A percentile compares a stretch with the other conserved stretches of the same genome.
These are phyloP conservation scores for Drosophila ambigua DNA, from an alignment of 1,140 invertebrate genomes.

Conservation along the genomic window DNA sequence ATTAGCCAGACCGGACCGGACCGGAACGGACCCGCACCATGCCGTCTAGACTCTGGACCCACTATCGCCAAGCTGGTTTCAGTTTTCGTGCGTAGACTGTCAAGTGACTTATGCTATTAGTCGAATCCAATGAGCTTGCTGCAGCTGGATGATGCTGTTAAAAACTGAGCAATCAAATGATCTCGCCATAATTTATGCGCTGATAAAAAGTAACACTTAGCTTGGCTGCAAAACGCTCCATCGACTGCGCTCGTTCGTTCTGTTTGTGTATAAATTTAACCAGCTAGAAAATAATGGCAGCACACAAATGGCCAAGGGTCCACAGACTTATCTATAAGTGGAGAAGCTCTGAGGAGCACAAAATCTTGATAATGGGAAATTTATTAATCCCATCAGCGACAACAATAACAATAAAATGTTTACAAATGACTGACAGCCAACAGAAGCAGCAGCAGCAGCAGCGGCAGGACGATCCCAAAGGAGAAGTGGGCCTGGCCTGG, in stretches of 20 bases:
- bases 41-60: constrained; percentile 11
- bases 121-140: constrained; percentile 24
- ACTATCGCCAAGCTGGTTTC: constrained; percentile 34
- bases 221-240: constrained; percentile 52
- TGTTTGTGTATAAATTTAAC: constrained; percentile 73
- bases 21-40: too few relatives aligned
- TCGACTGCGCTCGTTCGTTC: constrained; percentile 51
- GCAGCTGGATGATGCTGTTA: constrained; percentile 44
- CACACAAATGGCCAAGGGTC: constrained; percentile 64
- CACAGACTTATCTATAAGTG: too few relatives aligned
- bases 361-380: constrained; percentile 80
- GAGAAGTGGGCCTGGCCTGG: neutral
- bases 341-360: constrained; percentile 15
- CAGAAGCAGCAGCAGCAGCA: constrained; percentile 13
- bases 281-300: constrained; percentile 79
- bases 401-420: constrained; percentile 82
- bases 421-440: constrained; percentile 70
- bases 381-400: constrained; percentile 82
- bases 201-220: constrained; percentile 54
- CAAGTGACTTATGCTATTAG: constrained; percentile 65
- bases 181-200: constrained; percentile 40
- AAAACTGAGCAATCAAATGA: constrained; percentile 41
- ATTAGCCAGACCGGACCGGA: constrained; percentile 16
- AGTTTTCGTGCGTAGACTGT: constrained; percentile 42
- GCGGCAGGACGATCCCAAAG: neutral